Evolutionary conservation across 2,888 invertebrate genomes (phyloP), one percentile per base, ranked within the genome.

Genomic region (Papilio gigon): DNA sequence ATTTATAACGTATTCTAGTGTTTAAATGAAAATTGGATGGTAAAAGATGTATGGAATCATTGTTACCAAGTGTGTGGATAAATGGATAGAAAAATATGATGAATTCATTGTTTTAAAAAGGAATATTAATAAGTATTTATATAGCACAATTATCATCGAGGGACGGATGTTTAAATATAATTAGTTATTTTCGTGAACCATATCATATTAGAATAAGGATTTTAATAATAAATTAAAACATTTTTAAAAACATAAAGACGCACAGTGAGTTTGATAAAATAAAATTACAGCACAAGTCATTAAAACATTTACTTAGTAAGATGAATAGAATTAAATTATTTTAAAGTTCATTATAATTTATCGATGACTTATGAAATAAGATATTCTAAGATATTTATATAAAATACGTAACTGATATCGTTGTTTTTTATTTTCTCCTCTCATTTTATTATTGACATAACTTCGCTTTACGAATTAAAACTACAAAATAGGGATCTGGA

Each of bases 181-280:
- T 20, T 58, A 67, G 61, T 63, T 64, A 63, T 77, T 76, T 78
- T 85, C 84, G 82, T 79, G 79, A 81, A 84, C 78, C 90, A 90
- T 90, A 90, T 90, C 90, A 90, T 86, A 74, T 77, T 84, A 84
- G 80, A 68, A 63, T 88, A 88, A 87, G 85, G 62, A 71, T 72
- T 64, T 74, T 63, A 71, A 42, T 58, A 63, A 72, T 58, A 70
- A 79, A 80, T 81, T 80, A 79, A 80, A 75, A 78, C 74, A 70
- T 56, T 73, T 66, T 72, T 77, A 75, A 78, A n/a, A 75, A 71
- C 75, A 76, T 75, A 74, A 58, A 66, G 74, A 71, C 61, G 67
- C 76, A 75, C 75, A 72, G 71, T 73, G 71, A 73, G 30, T 53
- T 67, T 68, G 61, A 56, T 65, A 71, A 65, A 30, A 47, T 56